These are phyloP conservation scores for Harpalus rubripes DNA, from an alignment of 2,888 invertebrate species.

Conservation along the genomic window DNA sequence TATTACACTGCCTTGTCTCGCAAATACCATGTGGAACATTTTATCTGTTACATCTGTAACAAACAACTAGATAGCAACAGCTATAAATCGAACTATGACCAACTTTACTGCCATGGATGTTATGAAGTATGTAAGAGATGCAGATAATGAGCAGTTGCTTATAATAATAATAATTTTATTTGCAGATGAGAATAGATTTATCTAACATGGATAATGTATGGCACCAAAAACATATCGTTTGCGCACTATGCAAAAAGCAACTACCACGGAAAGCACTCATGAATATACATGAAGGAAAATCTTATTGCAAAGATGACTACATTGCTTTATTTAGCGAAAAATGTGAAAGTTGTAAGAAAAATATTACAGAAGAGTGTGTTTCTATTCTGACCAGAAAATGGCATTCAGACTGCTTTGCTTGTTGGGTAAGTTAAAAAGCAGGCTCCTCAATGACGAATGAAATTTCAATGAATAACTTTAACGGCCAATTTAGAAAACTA, in stretches of 20 bases:
- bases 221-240: not conserved
- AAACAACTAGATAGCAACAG: not conserved
- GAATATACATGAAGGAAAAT: not conserved
- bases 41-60: not conserved
- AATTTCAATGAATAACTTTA: no score
- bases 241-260: not conserved
- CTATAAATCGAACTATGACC: not conserved
- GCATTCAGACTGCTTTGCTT: no score
- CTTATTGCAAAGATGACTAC: not conserved
- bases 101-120: not conserved
- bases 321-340: not conserved
- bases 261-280: not conserved
- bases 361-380: not conserved
- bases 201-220: not conserved
- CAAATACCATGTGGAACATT: not conserved
- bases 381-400: not conserved
- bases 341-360: not conserved
- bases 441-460: no score
- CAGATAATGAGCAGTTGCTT: no score
- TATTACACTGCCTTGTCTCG: not conserved
- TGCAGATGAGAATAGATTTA: not conserved
- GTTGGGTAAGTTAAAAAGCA: no score
- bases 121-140: not conserved
- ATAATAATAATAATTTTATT: not conserved
- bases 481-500: no score